Conservation (phyloP, 2,113 vertebrate genomes). For the Thomomys bottae region DNA sequence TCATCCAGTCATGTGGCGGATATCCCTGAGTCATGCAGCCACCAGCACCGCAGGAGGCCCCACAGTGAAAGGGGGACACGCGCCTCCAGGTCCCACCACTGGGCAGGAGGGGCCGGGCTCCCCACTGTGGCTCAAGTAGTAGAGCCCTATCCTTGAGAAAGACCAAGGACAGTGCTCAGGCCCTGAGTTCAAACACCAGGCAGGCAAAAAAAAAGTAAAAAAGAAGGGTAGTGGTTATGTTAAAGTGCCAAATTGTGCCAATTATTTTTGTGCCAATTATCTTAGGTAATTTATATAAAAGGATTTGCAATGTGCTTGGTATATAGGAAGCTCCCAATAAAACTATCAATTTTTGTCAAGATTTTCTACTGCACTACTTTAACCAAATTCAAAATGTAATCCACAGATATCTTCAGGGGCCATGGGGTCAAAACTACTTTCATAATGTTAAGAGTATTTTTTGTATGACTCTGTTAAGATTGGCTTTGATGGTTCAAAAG, state of each 20-base stretch:
- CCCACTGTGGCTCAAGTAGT: no score
- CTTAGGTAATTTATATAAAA: not conserved
- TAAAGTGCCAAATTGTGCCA: not conserved
- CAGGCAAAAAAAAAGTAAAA: no score
- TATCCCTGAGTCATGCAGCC: no score
- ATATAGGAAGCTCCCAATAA: not conserved
- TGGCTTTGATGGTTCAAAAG: conserved; percentile 5
- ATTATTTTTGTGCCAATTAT: not conserved
- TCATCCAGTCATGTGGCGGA: no score
- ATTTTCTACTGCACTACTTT: not conserved
- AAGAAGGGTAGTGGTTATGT: no score
- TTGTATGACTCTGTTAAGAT: not conserved
- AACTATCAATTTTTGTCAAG: not conserved
- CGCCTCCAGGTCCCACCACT: no score
- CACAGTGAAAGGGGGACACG: no score
- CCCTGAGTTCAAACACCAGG: no score
- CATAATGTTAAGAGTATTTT: not conserved
- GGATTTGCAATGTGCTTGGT: not conserved
- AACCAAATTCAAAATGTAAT: conserved; percentile 21
- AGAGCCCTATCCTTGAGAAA: no score
- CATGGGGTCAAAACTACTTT: conserved; percentile 24
- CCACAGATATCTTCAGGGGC: not conserved
- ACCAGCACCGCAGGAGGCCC: no score
- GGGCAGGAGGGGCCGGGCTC: no score
- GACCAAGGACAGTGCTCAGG: no score